These are phyloP conservation scores for Colius striatus DNA, from an alignment of 2,113 vertebrate species.

Conservation along the genomic window DNA sequence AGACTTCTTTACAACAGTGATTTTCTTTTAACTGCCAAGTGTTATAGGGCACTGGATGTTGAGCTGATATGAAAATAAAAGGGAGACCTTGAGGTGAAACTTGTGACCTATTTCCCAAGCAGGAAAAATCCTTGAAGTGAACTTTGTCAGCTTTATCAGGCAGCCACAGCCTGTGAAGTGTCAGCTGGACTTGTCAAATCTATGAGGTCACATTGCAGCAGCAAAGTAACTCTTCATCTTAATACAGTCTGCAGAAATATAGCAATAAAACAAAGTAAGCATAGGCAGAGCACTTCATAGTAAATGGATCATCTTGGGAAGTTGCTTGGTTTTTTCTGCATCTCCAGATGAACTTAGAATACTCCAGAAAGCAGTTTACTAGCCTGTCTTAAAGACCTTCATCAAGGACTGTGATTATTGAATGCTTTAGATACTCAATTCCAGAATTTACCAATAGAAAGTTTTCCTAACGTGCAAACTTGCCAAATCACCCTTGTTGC, in stretches of 20 bases:
- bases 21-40: constrained; percentile 28
- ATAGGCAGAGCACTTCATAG: background rate
- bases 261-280: background rate
- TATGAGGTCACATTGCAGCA: background rate
- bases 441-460: background rate
- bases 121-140: background rate
- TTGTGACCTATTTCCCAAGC: constrained; percentile 18
- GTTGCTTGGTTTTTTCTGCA: background rate
- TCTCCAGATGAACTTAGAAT: background rate
- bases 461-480: background rate
- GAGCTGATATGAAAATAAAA: constrained; percentile 47
- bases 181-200: background rate
- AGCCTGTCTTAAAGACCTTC: background rate
- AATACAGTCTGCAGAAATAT: background rate
- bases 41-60: constrained; percentile 14
- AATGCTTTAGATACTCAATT: background rate
- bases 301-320: background rate
- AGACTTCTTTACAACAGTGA: background rate
- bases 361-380: background rate
- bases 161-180: background rate
- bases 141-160: constrained; percentile 6
- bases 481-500: background rate
- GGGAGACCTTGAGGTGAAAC: background rate
- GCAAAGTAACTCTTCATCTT: background rate
- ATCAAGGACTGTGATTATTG: background rate